Conservation (phyloP, 2,113 vertebrate species). For the Poicephalus meyeri region DNA sequence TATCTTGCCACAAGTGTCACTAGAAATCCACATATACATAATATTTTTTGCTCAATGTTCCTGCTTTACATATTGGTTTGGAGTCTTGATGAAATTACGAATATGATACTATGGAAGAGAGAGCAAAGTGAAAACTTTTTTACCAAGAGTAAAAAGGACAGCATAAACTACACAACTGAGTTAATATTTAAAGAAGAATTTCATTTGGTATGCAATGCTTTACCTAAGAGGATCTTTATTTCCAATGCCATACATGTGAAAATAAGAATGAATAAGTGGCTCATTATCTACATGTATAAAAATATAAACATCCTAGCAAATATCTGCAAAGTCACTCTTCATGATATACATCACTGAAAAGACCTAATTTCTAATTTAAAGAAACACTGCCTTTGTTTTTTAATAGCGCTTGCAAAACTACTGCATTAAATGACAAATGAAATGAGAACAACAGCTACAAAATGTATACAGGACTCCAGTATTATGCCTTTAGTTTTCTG, state of each 20-base stretch:
- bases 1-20: background rate
- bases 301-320: conserved; percentile 54
- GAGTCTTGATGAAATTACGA: conserved; percentile 1
- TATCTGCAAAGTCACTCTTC: conserved; percentile 4
- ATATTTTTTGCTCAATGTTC: background rate
- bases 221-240: conserved; percentile 56
- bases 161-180: conserved; percentile 30
- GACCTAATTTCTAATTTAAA: conserved; percentile 13
- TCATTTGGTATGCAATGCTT: conserved; percentile 15
- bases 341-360: background rate
- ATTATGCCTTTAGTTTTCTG: background rate
- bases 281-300: conserved; percentile 57
- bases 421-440: background rate
- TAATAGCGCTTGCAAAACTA: background rate
- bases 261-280: conserved; percentile 30
- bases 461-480: background rate
- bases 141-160: conserved; percentile 9
- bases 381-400: background rate
- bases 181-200: conserved; percentile 48
- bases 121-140: background rate
- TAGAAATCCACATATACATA: background rate
- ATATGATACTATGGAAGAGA: background rate
- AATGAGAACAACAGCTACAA: background rate
- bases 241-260: conserved; percentile 57
- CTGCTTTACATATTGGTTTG: background rate